Conservation (phyloP, 2,113 vertebrate species). For the Scolopax mira region DNA sequence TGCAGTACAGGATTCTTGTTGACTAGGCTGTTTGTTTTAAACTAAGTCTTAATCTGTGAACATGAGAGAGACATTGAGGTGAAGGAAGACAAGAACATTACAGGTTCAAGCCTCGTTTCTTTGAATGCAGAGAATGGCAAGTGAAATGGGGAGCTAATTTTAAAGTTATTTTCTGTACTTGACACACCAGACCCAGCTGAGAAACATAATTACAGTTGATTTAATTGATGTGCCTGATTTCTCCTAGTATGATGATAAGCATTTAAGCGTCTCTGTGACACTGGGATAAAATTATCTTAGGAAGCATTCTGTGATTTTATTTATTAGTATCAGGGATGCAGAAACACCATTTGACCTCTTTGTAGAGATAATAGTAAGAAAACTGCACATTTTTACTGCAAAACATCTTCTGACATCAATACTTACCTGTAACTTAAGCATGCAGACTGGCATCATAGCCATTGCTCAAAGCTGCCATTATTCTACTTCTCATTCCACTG, state of each 20-base stretch:
- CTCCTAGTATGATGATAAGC: not conserved
- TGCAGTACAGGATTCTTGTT: not conserved
- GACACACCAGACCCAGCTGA: not conserved
- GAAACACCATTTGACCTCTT: not conserved
- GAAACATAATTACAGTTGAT: not conserved
- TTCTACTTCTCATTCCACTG: not conserved
- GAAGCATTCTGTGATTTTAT: not conserved
- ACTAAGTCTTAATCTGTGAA: not conserved
- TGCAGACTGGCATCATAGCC: not conserved
- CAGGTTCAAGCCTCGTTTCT: not conserved
- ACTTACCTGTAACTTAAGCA: not conserved
- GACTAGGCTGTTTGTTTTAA: not conserved
- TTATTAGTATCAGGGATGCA: not conserved
- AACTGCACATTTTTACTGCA: not conserved
- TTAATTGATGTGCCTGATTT: not conserved
- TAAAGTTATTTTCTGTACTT: not conserved
- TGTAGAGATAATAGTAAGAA: not conserved
- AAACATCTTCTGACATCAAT: not conserved
- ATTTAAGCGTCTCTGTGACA: not conserved
- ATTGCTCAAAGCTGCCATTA: not conserved
- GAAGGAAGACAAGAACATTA: not conserved
- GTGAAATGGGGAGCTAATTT: not conserved
- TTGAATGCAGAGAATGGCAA: not conserved
- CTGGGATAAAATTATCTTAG: not conserved
- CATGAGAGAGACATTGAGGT: not conserved